Conservation (phyloP, 1,140 invertebrate species). For the Akabosia matsudoensis region DNA sequence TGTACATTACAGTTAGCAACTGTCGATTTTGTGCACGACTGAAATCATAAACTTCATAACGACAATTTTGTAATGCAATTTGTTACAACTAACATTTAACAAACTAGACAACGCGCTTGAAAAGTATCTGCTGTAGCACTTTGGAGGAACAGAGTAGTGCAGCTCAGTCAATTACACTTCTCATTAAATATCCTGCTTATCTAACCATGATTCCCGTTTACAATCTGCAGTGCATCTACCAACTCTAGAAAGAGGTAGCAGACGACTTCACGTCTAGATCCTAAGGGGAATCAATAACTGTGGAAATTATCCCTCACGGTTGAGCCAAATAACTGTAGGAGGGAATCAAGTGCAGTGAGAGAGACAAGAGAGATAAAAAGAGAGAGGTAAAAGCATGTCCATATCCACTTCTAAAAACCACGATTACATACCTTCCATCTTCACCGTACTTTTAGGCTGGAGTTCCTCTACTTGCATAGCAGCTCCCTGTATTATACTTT, state of each 20-base stretch:
- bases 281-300: constrained; percentile 18
- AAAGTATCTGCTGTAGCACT: not conserved
- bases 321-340: constrained; percentile 8
- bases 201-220: constrained; percentile 22
- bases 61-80: not conserved
- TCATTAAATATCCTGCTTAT: constrained; percentile 20
- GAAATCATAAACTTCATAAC: not conserved
- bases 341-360: not conserved
- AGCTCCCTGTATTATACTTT: not conserved
- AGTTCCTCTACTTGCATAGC: too few relatives aligned
- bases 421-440: too few relatives aligned
- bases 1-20: not conserved
- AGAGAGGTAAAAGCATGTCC: not conserved
- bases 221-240: not conserved
- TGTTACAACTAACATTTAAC: not conserved
- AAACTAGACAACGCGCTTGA: not conserved
- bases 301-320: constrained; percentile 4
- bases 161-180: constrained; percentile 21
- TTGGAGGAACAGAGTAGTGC: not conserved
- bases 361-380: not conserved
- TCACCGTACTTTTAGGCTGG: too few relatives aligned
- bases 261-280: not conserved
- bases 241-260: not conserved
- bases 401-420: not conserved
- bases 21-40: too few relatives aligned